A percentile compares a stretch with the other conserved stretches of the same genome.
Evolutionary conservation across 1,140 invertebrate genomes (phyloP).

Genomic region (Pemphigus obesinymphae): DNA sequence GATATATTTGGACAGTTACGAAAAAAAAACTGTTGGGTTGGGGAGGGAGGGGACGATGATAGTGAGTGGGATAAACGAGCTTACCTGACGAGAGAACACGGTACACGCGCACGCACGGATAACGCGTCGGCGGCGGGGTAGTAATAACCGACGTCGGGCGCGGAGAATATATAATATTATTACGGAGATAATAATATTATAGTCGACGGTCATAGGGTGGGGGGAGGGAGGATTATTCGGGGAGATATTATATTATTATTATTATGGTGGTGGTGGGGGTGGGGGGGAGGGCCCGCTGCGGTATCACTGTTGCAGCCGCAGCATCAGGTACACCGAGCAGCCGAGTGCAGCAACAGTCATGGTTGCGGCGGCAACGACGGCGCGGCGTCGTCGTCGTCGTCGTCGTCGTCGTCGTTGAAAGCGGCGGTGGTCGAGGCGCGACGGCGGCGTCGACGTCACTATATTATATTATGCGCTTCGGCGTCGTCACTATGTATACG

Average conservation of each 20-base stretch:
- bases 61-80: no score
- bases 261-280: background rate
- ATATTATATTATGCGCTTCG: background rate
- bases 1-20: no score
- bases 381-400: background rate
- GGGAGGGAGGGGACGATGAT: no score
- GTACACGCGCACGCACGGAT: slow-evolving; percentile 7
- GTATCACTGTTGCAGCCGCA: background rate
- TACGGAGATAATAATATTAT: no score
- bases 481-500: no score
- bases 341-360: slow-evolving; percentile 25
- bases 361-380: slow-evolving; percentile 8
- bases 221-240: background rate
- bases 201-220: no score
- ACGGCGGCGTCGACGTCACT: background rate
- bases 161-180: no score
- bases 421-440: background rate
- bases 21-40: no score
- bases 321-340: background rate
- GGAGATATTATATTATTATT: no score
- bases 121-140: background rate
- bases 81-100: slow-evolving; percentile 9
- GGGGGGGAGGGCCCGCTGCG: background rate
- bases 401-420: background rate
- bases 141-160: background rate